Evolutionary conservation across 2,888 invertebrate species (phyloP).

Genomic region (Lasioglossum figueresi): DNA sequence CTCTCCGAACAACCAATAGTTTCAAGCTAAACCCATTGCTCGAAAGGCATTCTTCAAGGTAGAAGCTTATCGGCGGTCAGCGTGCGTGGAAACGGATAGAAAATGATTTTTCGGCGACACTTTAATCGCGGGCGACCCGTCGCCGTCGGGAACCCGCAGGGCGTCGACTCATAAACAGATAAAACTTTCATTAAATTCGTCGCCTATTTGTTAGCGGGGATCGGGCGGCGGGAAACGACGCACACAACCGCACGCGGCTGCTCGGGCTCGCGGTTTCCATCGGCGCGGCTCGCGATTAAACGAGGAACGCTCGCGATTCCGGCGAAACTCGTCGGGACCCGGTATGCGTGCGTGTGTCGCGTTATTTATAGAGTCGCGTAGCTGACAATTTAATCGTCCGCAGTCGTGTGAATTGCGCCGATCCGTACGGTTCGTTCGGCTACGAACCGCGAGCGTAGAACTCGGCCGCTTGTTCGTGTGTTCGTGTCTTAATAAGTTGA

Average conservation of each 20-base stretch:
- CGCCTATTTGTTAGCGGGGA: slow-evolving; percentile 45
- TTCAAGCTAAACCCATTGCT: no score
- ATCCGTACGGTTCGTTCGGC: slow-evolving; percentile 53
- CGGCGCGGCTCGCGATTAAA: slow-evolving; percentile 62
- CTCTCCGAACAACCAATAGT: no score
- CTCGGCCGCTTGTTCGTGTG: background rate
- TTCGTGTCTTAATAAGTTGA: slow-evolving; percentile 71
- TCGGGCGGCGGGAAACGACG: background rate
- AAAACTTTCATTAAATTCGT: slow-evolving; percentile 49
- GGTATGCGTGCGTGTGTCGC: slow-evolving; percentile 62
- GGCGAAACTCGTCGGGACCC: slow-evolving; percentile 44
- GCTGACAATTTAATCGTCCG: slow-evolving; percentile 74
- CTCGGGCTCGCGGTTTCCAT: slow-evolving; percentile 50
- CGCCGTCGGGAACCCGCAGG: background rate
- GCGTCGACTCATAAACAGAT: slow-evolving; percentile 29
- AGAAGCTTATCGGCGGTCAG: no score
- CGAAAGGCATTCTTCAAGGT: no score
- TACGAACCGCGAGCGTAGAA: background rate
- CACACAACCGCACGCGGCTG: background rate
- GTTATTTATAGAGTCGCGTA: slow-evolving; percentile 74
- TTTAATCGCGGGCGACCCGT: slow-evolving; percentile 11
- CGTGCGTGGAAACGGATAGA: no score
- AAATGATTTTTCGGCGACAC: background rate
- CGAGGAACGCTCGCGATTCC: slow-evolving; percentile 61
- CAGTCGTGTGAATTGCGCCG: slow-evolving; percentile 70